Evolutionary conservation across 2,797 vertebrate genomes (phyloP).

Genomic region (Cirrhinus molitorella): DNA sequence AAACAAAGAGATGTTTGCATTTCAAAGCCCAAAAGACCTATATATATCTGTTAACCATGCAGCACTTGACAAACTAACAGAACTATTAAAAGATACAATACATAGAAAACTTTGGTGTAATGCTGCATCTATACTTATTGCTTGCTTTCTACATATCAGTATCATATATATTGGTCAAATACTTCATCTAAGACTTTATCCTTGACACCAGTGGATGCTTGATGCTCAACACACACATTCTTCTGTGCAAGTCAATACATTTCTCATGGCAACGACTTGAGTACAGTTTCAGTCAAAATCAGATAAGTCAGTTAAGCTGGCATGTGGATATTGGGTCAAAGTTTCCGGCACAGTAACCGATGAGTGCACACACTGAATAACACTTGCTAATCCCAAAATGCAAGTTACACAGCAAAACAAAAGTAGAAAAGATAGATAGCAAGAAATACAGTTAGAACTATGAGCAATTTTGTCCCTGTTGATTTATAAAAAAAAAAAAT

Average conservation of each 20-base stretch:
- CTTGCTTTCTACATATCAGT: not conserved
- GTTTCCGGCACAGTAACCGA: constrained; percentile 31
- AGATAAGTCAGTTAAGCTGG: constrained; percentile 32
- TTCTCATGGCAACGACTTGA: constrained; percentile 25
- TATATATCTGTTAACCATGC: not conserved
- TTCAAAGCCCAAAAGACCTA: not conserved
- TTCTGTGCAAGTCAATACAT: constrained; percentile 23
- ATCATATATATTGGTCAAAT: not conserved
- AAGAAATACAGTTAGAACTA: not conserved
- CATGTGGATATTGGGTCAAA: constrained; percentile 30
- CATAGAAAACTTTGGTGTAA: not conserved
- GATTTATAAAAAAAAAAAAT: not conserved
- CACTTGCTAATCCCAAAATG: not conserved
- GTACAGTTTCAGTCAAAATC: constrained; percentile 15
- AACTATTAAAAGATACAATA: not conserved
- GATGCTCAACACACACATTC: not conserved
- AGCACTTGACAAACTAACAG: not conserved
- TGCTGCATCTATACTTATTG: not conserved
- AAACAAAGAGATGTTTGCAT: constrained; percentile 30
- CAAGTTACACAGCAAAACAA: not conserved
- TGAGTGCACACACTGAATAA: constrained; percentile 7
- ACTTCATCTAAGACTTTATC: not conserved
- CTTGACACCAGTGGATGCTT: not conserved
- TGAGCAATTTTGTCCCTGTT: not conserved
- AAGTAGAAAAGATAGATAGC: not conserved